phyloP scores from a whole-genome alignment of 2,888 invertebrate species.

The Prenolepis imparis region DNA sequence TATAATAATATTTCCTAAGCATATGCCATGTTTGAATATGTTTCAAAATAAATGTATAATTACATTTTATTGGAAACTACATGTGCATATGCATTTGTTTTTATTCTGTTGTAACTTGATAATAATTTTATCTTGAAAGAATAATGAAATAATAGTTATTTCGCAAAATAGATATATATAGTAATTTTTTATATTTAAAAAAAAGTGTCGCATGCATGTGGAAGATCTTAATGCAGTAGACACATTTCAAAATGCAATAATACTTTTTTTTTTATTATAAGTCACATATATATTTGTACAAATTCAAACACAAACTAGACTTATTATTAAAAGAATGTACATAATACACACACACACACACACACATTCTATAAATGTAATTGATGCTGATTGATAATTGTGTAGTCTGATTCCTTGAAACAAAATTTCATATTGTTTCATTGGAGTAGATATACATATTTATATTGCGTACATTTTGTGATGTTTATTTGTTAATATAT shows the following conservation, averaged over 20 bases:
- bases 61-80: neutral
- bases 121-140: neutral
- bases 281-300: neutral
- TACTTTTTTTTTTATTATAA: neutral
- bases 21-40: slow-evolving; percentile 13
- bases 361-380: neutral
- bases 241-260: neutral
- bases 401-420: slow-evolving; percentile 7
- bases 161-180: slow-evolving; percentile 3
- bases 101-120: neutral
- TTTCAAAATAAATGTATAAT: slow-evolving; percentile 12
- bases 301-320: slow-evolving; percentile 13
- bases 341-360: neutral
- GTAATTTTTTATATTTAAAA: slow-evolving; percentile 1
- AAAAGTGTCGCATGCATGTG: neutral
- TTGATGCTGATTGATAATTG: neutral
- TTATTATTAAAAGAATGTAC: neutral
- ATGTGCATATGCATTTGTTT: neutral
- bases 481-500: neutral
- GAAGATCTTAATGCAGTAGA: slow-evolving; percentile 32
- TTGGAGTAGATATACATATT: neutral
- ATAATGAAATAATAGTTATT: slow-evolving; percentile 7
- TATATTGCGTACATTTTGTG: neutral
- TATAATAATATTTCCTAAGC: slow-evolving; percentile 7
- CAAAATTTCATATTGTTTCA: slow-evolving; percentile 26